Evolutionary conservation across 2,888 invertebrate genomes (phyloP).

Genomic region (Ormyrus rosae): DNA sequence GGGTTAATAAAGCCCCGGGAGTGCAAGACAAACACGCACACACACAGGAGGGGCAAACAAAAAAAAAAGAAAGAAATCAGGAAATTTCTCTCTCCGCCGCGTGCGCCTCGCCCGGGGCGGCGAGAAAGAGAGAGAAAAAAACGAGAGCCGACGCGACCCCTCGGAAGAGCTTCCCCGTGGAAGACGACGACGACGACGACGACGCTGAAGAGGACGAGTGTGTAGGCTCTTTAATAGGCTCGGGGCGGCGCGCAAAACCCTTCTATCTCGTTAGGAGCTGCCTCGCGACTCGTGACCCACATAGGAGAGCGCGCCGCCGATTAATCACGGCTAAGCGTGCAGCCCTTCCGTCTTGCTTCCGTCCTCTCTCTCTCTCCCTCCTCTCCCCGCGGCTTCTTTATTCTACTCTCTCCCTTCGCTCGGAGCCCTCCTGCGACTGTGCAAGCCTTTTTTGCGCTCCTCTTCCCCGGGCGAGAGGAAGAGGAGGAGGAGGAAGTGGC

Average conservation of each 20-base stretch:
- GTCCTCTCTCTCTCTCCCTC: background rate
- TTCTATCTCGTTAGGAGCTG: constrained; percentile 71
- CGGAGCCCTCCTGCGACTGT: background rate
- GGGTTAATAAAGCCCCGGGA: constrained; percentile 35
- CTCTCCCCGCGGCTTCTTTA: background rate
- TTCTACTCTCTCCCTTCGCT: background rate
- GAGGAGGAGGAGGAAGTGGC: too few species aligned
- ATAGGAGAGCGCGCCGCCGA: constrained; percentile 66
- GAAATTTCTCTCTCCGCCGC: background rate
- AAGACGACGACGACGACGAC: background rate
- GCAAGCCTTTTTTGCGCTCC: too few species aligned
- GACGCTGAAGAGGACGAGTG: background rate
- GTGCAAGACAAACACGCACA: constrained; percentile 24
- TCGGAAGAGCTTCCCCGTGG: too few species aligned
- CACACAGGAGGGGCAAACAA: background rate
- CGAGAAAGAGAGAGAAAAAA: background rate
- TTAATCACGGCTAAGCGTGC: constrained; percentile 63
- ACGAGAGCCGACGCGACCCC: background rate
- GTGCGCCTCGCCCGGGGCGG: background rate
- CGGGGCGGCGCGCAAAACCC: constrained; percentile 69
- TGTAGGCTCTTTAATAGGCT: constrained; percentile 66
- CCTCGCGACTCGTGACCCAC: constrained; percentile 73
- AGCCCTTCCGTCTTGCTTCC: background rate
- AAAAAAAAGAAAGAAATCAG: background rate
- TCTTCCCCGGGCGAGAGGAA: too few species aligned